Evolutionary conservation across 2,113 vertebrate genomes (phyloP), one percentile per base, ranked within the genome.

Genomic region (Ancistrus triradiatus): DNA sequence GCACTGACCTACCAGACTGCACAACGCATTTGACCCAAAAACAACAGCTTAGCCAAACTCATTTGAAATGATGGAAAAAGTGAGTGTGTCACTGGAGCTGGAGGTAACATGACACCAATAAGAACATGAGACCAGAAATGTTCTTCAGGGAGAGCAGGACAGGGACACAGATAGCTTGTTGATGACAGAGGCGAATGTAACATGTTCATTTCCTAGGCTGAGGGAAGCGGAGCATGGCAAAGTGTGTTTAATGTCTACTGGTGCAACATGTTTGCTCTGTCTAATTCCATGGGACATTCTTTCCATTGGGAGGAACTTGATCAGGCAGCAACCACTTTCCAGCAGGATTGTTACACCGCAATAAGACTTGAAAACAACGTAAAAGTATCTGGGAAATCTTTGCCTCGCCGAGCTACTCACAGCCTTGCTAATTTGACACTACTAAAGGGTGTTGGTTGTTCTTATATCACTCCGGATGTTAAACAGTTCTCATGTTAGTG

Each of bases 241-340:
- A 65, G 56, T 59, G 51, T 74, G 75, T 78, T 74, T 79, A 73
- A 74, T 73, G 73, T 68, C 75, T 80, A 78, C 81, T 80, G 81
- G 82, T 71, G 70, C 64, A 58, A 68, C 80, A 77, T 60, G 61
- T 76, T 84, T 78, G 77, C 74, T 46, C 71, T 72, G 74, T 78
- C 72, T 50, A 7, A 78, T 80, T 85, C 67, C 72, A 75, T 57
- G 11, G 48, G 35, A 61, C 69, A 83, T 81, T 78, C 75, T 78
- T 84, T 82, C 81, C 80, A 81, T 76, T 72, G 58, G 73, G 53
- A 37, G 28, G 21, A 66, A 61, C 33, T 42, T 24, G 56, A 68
- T 51, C 56, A 35, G 18, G 53, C 33, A 14, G 53, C 53, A 24
- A 56, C 22, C 33, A 38, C 35, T 42, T 24, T 25, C 51, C 53